These are phyloP conservation scores for Alfaro cultratus DNA, from an alignment of 2,797 vertebrate species.

Conservation along the genomic window DNA sequence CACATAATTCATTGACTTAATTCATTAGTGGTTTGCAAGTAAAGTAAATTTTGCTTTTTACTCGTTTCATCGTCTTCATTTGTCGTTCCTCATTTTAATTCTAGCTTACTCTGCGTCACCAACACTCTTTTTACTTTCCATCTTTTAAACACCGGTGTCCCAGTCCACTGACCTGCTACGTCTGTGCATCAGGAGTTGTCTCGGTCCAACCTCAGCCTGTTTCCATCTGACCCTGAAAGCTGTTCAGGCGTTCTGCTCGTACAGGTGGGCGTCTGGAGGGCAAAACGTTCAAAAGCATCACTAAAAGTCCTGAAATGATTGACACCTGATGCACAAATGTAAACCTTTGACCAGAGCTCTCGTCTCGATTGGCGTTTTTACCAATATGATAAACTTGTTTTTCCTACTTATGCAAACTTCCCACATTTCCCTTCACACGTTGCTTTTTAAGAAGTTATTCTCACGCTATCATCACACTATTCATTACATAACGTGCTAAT, in stretches of 20 bases:
- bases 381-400: not conserved
- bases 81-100: too few species aligned
- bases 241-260: not conserved
- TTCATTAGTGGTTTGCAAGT: too few species aligned
- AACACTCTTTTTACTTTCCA: too few species aligned
- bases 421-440: slow-evolving; percentile 1
- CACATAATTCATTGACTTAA: too few species aligned
- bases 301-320: not conserved
- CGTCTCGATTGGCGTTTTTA: not conserved
- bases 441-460: not conserved
- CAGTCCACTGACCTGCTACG: too few species aligned
- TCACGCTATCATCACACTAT: slow-evolving; percentile 12
- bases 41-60: too few species aligned
- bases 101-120: too few species aligned
- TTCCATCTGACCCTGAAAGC: not conserved
- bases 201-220: too few species aligned
- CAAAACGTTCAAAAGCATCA: not conserved
- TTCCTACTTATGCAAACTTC: not conserved
- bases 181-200: too few species aligned
- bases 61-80: too few species aligned
- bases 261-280: not conserved
- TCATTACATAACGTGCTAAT: not conserved
- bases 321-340: not conserved
- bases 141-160: too few species aligned
- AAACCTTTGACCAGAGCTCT: not conserved